Percentiles rank a stretch among this genome's conserved stretches.
Evolutionary conservation across 2,113 vertebrate genomes (phyloP).

Genomic region (Nasalis larvatus): DNA sequence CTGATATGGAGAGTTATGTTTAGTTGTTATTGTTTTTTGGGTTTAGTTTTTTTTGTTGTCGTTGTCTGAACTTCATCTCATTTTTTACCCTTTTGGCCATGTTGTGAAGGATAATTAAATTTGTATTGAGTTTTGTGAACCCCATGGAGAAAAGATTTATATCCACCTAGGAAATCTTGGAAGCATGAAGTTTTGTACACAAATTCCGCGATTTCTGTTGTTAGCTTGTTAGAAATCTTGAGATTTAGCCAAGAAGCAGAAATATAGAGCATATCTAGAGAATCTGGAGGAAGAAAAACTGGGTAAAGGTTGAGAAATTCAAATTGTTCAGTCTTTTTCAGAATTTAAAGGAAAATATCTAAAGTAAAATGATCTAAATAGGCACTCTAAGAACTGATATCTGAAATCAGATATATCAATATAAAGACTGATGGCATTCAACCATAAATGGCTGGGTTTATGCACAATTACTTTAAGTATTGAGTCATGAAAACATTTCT

Average conservation of each 20-base stretch:
- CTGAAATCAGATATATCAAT: conserved; percentile 29
- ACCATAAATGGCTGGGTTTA: neutral
- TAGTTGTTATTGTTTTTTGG: conserved; percentile 36
- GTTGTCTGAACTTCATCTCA: conserved; percentile 51
- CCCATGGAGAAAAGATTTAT: conserved; percentile 76
- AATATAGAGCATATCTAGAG: conserved; percentile 34
- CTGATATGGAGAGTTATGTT: neutral
- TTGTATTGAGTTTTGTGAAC: conserved; percentile 68
- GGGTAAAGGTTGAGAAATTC: neutral
- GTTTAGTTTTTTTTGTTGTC: conserved; percentile 16
- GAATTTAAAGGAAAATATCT: neutral
- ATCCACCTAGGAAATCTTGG: conserved; percentile 72
- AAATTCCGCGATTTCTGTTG: conserved; percentile 63
- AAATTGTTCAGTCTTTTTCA: conserved; percentile 25
- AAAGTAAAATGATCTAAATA: neutral
- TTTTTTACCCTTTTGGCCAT: conserved; percentile 57
- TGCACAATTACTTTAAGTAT: conserved; percentile 9
- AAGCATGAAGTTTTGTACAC: conserved; percentile 55
- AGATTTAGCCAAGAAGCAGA: conserved; percentile 51
- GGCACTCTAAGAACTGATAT: neutral
- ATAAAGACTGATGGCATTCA: neutral
- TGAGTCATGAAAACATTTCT: conserved; percentile 16
- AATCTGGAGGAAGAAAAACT: neutral
- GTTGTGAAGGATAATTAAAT: conserved; percentile 75
- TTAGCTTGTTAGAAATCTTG: conserved; percentile 61